These are phyloP conservation scores for Hystrix cristata DNA, from an alignment of 2,113 vertebrate genomes.

Conservation along the genomic window DNA sequence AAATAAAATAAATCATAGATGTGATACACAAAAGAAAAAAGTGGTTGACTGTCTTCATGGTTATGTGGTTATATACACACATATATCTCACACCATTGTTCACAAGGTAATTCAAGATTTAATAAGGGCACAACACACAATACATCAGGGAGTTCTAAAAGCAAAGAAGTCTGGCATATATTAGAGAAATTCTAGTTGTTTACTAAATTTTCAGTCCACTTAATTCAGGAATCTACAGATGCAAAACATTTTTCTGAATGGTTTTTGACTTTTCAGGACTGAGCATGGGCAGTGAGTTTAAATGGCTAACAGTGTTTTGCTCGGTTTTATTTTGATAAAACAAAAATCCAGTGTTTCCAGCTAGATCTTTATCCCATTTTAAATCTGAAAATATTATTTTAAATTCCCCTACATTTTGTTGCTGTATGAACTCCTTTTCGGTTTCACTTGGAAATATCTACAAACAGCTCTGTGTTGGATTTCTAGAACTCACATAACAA, in stretches of 20 bases:
- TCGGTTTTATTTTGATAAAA: neutral
- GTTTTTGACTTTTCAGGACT: neutral
- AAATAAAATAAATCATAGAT: slow-evolving; percentile 50
- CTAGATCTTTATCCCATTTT: slow-evolving; percentile 9
- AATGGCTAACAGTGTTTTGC: neutral
- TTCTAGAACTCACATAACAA: neutral
- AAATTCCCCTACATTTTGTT: neutral
- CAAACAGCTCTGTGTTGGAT: slow-evolving; percentile 1
- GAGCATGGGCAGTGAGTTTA: neutral
- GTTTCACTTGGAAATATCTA: slow-evolving; percentile 1
- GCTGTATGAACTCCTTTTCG: neutral
- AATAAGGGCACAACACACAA: neutral
- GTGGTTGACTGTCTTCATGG: neutral
- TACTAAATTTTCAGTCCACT: slow-evolving; percentile 23
- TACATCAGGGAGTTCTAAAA: slow-evolving; percentile 5
- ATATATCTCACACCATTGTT: rapidly evolving
- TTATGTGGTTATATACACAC: rapidly evolving
- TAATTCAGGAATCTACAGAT: slow-evolving; percentile 17
- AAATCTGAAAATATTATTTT: slow-evolving; percentile 15
- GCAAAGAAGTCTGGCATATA: neutral
- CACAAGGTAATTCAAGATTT: neutral
- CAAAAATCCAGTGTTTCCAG: neutral
- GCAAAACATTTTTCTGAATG: neutral
- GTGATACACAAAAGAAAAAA: slow-evolving; percentile 28
- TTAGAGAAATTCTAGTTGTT: neutral